phyloP scores from a whole-genome alignment of 2,797 vertebrate species.

The Phrynocephalus vlangalii region DNA sequence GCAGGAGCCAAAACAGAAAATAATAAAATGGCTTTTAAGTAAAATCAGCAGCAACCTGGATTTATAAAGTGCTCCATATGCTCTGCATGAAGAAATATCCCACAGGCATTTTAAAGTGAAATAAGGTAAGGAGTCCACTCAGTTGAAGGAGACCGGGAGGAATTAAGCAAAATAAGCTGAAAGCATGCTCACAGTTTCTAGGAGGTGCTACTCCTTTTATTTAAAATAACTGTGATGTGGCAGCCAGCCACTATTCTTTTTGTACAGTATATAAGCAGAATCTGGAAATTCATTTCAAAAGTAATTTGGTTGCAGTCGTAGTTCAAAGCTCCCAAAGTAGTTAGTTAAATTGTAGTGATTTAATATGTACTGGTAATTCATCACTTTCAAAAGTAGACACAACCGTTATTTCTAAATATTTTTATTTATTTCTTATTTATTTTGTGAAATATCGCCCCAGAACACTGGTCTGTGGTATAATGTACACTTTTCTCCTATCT shows the following conservation, averaged over 20 bases:
- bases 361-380: no score
- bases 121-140: conserved; percentile 59
- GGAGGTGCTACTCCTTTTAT: conserved; percentile 70
- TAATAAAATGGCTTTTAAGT: conserved; percentile 77
- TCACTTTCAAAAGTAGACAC: no score
- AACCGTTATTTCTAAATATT: no score
- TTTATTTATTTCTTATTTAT: background rate
- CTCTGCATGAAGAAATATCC: conserved; percentile 69
- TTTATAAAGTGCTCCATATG: conserved; percentile 77
- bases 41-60: conserved; percentile 76
- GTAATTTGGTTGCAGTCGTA: no score
- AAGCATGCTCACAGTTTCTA: conserved; percentile 71
- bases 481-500: background rate
- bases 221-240: conserved; percentile 60
- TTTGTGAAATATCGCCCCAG: background rate
- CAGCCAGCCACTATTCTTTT: background rate
- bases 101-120: conserved; percentile 65
- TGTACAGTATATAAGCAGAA: no score
- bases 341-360: no score
- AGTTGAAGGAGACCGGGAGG: conserved; percentile 20
- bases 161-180: conserved; percentile 71
- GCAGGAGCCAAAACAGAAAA: conserved; percentile 75
- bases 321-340: no score
- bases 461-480: background rate
- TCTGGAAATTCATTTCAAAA: no score